These are phyloP conservation scores for Austrolebias charrua DNA, from an alignment of 2,797 vertebrate species.

Conservation along the genomic window DNA sequence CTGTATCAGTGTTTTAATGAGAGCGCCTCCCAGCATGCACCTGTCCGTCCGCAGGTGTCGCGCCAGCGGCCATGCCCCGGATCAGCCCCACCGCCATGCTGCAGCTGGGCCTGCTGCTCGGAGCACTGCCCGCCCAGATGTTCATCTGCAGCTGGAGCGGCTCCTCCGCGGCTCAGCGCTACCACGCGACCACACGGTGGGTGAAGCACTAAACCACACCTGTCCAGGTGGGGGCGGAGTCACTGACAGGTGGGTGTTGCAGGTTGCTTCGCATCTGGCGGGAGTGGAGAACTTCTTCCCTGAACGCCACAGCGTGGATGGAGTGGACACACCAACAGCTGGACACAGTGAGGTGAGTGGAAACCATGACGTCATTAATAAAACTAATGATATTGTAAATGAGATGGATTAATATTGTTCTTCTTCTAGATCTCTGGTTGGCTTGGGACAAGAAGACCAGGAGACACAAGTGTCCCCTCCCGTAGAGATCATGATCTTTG, in stretches of 20 bases:
- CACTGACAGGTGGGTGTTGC: constrained; percentile 8
- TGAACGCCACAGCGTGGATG: constrained; percentile 67
- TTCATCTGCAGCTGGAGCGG: constrained; percentile 75
- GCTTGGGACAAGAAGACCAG: constrained; percentile 39
- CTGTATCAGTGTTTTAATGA: too few species aligned
- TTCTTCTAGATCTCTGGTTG: constrained; percentile 55
- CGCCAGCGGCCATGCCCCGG: constrained; percentile 80
- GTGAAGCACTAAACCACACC: too few species aligned
- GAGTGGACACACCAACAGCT: constrained; percentile 70
- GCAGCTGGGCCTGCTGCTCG: constrained; percentile 76
- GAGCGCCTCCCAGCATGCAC: not conserved
- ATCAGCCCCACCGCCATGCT: constrained; percentile 61
- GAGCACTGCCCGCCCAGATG: constrained; percentile 76
- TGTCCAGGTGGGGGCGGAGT: too few species aligned
- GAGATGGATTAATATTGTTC: too few species aligned
- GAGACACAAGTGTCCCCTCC: not conserved
- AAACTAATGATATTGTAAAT: too few species aligned
- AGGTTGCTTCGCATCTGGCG: constrained; percentile 78
- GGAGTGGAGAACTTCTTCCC: constrained; percentile 62
- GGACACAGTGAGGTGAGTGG: constrained; percentile 70
- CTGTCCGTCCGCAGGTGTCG: constrained; percentile 22
- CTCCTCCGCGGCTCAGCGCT: constrained; percentile 60
- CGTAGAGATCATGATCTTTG: constrained; percentile 66
- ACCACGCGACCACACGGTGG: constrained; percentile 72
- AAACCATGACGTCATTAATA: too few species aligned